A percentile compares a stretch with the other conserved stretches of the same genome.
phyloP scores from a whole-genome alignment of 2,888 invertebrate species.

The Polylopha cassiicola region DNA sequence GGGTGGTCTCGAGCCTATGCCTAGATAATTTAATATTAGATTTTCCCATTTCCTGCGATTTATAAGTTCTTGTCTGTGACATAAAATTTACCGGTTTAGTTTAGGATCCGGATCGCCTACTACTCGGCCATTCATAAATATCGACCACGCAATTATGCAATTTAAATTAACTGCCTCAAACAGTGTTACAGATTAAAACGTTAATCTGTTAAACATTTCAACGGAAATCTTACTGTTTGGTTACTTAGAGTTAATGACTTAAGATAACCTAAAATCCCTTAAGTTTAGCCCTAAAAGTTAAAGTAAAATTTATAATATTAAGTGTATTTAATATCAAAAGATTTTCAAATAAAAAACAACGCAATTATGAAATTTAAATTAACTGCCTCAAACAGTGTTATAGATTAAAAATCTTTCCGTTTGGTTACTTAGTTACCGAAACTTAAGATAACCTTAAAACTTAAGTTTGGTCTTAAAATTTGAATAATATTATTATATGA shows the following conservation, averaged over 20 bases:
- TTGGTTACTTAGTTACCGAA: too few species aligned
- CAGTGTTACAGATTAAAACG: conserved; percentile 14
- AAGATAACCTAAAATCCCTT: too few species aligned
- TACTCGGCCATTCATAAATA: conserved; percentile 52
- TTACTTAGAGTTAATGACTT: too few species aligned
- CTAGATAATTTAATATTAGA: background rate
- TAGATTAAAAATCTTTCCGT: conserved; percentile 14
- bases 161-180: conserved; percentile 40
- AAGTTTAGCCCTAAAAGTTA: too few species aligned
- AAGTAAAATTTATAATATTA: background rate
- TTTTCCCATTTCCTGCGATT: conserved; percentile 6
- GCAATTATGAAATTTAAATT: conserved; percentile 59
- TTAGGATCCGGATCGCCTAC: conserved; percentile 63
- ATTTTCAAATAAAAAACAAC: too few species aligned
- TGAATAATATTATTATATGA: background rate
- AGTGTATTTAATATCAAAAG: too few species aligned
- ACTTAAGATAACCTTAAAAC: too few species aligned
- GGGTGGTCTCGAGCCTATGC: background rate
- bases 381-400: conserved; percentile 27
- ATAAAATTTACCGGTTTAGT: conserved; percentile 47
- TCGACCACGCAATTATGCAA: conserved; percentile 60
- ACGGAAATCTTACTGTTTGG: too few species aligned
- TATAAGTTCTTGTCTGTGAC: conserved; percentile 38
- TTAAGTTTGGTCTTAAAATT: too few species aligned
- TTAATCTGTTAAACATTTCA: background rate